phyloP scores from a whole-genome alignment of 2,113 vertebrate species.

The Asarcornis scutulata region DNA sequence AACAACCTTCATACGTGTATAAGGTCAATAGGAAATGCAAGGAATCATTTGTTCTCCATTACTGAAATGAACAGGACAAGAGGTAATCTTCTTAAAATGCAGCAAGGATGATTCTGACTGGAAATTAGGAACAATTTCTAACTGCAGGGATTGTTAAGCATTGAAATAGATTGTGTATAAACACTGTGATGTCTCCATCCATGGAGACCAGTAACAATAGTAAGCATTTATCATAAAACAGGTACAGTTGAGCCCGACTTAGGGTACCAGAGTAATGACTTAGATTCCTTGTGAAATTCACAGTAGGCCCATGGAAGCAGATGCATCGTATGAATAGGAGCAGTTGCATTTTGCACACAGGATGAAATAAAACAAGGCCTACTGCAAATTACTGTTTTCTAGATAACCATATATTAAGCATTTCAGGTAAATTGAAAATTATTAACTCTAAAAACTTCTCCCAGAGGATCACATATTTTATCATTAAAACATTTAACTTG shows the following conservation, averaged over 20 bases:
- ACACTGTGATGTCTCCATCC: not conserved
- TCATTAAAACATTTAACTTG: not conserved
- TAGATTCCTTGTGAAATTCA: not conserved
- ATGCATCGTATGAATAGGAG: fast-evolving
- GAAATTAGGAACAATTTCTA: not conserved
- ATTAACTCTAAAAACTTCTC: not conserved
- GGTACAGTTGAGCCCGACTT: not conserved
- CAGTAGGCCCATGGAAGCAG: not conserved
- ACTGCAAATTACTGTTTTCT: not conserved
- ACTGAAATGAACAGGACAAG: not conserved
- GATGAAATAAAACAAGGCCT: not conserved
- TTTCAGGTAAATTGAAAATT: not conserved
- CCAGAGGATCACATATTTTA: not conserved
- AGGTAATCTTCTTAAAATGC: not conserved
- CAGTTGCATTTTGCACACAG: not conserved
- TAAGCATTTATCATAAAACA: not conserved
- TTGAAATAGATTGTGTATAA: not conserved
- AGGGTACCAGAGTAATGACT: not conserved
- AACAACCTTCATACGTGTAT: not conserved
- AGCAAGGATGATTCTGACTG: not conserved
- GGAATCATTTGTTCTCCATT: not conserved
- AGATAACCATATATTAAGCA: not conserved
- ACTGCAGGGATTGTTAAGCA: not conserved
- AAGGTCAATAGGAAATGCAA: not conserved
- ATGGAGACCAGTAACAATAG: not conserved